Percentiles rank a stretch among this genome's conserved stretches.
These are phyloP conservation scores for Pachliopta kotzebuea DNA, from an alignment of 2,888 invertebrate species.

Conservation along the genomic window DNA sequence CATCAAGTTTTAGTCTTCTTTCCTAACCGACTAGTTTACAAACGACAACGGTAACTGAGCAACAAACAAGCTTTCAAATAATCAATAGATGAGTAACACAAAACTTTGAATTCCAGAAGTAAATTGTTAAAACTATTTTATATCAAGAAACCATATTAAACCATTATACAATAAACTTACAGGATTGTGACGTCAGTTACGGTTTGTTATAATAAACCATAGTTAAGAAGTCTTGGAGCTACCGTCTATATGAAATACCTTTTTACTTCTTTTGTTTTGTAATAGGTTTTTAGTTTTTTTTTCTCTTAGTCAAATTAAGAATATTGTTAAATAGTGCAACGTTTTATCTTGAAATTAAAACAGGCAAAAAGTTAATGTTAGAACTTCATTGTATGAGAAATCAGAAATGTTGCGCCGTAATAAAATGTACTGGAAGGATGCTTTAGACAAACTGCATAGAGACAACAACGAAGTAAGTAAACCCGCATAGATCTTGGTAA, in stretches of 20 bases:
- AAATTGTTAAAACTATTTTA: background rate
- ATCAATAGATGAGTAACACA: conserved; percentile 3
- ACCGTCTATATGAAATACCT: background rate
- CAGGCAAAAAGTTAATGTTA: conserved; percentile 54
- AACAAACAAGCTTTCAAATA: background rate
- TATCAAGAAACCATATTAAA: too few relatives aligned
- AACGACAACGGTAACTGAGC: background rate
- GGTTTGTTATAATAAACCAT: background rate
- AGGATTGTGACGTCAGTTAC: background rate
- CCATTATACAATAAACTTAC: too few relatives aligned
- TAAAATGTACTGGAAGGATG: conserved; percentile 60
- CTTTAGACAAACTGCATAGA: conserved; percentile 51
- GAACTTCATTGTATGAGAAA: conserved; percentile 52
- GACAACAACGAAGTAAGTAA: conserved; percentile 43
- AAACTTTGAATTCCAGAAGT: background rate
- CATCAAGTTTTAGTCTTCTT: background rate
- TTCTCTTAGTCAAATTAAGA: too few relatives aligned
- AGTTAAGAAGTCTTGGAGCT: background rate
- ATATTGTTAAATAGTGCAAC: background rate
- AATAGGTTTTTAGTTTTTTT: too few relatives aligned
- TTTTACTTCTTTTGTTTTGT: too few relatives aligned
- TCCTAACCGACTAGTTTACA: background rate
- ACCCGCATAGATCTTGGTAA: background rate
- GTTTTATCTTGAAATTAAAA: conserved; percentile 38
- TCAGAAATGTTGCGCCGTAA: conserved; percentile 52